Conservation (phyloP, 2,113 vertebrate species). For the Dendrocopos noguchii region DNA sequence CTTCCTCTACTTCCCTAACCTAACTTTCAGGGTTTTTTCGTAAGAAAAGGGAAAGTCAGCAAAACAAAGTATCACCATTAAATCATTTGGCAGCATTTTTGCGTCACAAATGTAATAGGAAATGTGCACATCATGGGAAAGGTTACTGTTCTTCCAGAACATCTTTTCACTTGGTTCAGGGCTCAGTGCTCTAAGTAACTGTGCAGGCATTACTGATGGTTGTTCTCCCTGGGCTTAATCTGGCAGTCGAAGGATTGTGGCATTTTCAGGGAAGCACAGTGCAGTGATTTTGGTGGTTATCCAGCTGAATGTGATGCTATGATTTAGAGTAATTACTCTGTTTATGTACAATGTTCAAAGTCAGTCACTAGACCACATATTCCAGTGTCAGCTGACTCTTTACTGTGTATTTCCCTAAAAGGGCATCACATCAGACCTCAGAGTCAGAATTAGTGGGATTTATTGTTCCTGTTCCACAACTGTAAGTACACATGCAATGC, state of each 20-base stretch:
- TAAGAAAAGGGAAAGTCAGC: slow-evolving; percentile 86
- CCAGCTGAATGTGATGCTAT: slow-evolving; percentile 69
- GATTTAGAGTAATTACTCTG: slow-evolving; percentile 75
- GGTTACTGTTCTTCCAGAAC: slow-evolving; percentile 88
- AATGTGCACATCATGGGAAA: slow-evolving; percentile 87
- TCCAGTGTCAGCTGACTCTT: slow-evolving; percentile 58
- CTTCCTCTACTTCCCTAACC: slow-evolving; percentile 75
- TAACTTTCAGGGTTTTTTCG: slow-evolving; percentile 79
- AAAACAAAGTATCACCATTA: slow-evolving; percentile 97
- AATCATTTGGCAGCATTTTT: slow-evolving; percentile 87
- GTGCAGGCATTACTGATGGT: slow-evolving; percentile 52
- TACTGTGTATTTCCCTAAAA: slow-evolving; percentile 4
- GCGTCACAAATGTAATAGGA: slow-evolving; percentile 90
- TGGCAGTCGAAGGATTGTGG: slow-evolving; percentile 84
- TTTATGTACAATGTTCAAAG: slow-evolving; percentile 76
- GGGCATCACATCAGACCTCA: neutral
- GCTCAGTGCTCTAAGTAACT: slow-evolving; percentile 75
- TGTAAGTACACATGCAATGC: neutral
- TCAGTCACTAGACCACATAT: slow-evolving; percentile 63
- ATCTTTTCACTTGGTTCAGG: slow-evolving; percentile 76
- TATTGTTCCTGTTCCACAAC: neutral
- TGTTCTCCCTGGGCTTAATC: slow-evolving; percentile 75
- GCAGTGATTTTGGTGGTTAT: slow-evolving; percentile 81
- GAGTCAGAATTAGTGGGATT: slow-evolving; percentile 33
- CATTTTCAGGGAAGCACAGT: slow-evolving; percentile 83